Conservation (phyloP, 2,888 invertebrate genomes). For the Ormyrus labotus region DNA sequence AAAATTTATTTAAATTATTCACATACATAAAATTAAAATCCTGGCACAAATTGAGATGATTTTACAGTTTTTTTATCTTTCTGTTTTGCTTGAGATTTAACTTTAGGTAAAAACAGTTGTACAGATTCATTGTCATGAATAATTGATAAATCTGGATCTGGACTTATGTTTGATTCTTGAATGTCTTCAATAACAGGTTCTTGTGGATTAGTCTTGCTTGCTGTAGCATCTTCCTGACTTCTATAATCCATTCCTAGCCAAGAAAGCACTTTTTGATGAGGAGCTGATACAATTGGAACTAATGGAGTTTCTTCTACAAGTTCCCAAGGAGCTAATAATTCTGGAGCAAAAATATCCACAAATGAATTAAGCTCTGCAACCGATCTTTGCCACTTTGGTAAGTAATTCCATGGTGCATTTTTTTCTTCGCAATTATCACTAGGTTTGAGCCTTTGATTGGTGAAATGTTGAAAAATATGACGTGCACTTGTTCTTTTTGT, state of each 20-base stretch:
- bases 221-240: slow-evolving; percentile 56
- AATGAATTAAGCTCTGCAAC: slow-evolving; percentile 65
- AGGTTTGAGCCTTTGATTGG: slow-evolving; percentile 58
- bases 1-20: slow-evolving; percentile 7
- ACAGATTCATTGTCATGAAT: slow-evolving; percentile 59
- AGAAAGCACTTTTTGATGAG: slow-evolving; percentile 69
- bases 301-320: slow-evolving; percentile 64
- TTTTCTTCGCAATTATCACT: slow-evolving; percentile 19
- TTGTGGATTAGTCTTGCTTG: background rate
- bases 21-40: slow-evolving; percentile 58
- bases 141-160: slow-evolving; percentile 55
- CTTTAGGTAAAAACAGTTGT: slow-evolving; percentile 65
- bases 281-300: slow-evolving; percentile 61
- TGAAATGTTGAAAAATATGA: slow-evolving; percentile 60
- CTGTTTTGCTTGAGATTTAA: slow-evolving; percentile 59
- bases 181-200: background rate
- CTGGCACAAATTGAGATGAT: slow-evolving; percentile 59
- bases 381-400: slow-evolving; percentile 66
- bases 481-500: slow-evolving; percentile 49
- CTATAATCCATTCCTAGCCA: slow-evolving; percentile 67
- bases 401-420: slow-evolving; percentile 30
- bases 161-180: slow-evolving; percentile 6
- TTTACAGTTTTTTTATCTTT: slow-evolving; percentile 58
- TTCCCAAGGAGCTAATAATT: slow-evolving; percentile 70
- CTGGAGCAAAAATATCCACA: slow-evolving; percentile 70